phyloP scores from a whole-genome alignment of 2,888 invertebrate genomes.

The Thymelicus sylvestris region DNA sequence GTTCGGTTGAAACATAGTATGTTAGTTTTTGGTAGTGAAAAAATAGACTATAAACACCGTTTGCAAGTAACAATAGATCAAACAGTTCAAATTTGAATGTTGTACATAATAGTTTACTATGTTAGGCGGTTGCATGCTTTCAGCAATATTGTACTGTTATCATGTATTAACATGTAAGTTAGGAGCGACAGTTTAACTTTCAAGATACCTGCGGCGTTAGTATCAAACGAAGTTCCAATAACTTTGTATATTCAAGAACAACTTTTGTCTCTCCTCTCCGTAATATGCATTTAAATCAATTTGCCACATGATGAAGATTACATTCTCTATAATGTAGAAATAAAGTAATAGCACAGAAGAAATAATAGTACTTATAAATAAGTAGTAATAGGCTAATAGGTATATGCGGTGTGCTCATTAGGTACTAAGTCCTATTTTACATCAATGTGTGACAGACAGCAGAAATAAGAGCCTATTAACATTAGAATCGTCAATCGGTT shows the following conservation, averaged over 20 bases:
- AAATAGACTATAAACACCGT: too few relatives aligned
- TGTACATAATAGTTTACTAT: not conserved
- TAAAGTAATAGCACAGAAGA: not conserved
- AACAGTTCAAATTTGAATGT: not conserved
- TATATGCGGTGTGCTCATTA: not conserved
- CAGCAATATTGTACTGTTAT: slow-evolving; percentile 19
- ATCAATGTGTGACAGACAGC: not conserved
- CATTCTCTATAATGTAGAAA: not conserved
- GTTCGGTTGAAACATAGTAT: not conserved
- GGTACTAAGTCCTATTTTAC: not conserved
- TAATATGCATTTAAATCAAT: slow-evolving; percentile 65
- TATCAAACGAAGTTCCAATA: slow-evolving; percentile 58
- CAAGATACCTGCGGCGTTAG: slow-evolving; percentile 41
- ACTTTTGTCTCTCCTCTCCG: slow-evolving; percentile 56
- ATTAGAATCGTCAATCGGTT: not conserved
- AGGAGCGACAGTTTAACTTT: slow-evolving; percentile 31
- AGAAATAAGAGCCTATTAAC: not conserved
- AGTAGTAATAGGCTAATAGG: not conserved
- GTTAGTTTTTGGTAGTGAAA: too few relatives aligned
- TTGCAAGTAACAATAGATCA: too few relatives aligned
- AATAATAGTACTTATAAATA: too few relatives aligned
- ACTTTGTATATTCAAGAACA: slow-evolving; percentile 55
- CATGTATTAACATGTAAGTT: slow-evolving; percentile 24
- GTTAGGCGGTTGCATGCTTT: slow-evolving; percentile 2
- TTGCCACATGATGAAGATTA: slow-evolving; percentile 47